These are phyloP conservation scores for Onchidella celtica DNA, from an alignment of 2,888 invertebrate genomes.

Conservation along the genomic window DNA sequence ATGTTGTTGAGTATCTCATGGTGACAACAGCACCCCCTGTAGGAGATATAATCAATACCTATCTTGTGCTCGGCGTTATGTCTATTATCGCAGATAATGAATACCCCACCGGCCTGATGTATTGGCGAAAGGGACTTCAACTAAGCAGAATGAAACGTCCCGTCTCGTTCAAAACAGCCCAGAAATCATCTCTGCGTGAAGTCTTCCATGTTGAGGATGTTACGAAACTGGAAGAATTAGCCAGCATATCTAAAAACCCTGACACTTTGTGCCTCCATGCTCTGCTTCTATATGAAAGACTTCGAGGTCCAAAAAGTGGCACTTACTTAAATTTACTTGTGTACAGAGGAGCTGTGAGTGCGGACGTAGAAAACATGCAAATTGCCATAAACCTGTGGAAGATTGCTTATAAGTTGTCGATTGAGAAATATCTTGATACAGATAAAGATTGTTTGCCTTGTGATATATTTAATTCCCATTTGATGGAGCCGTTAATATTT, in stretches of 20 bases:
- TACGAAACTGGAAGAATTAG: background rate
- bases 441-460: too few relatives aligned
- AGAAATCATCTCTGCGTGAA: conserved; percentile 9
- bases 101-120: background rate
- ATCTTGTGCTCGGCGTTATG: conserved; percentile 23
- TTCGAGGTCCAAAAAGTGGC: background rate
- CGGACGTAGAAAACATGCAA: conserved; percentile 22
- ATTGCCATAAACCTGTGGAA: conserved; percentile 33
- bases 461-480: background rate
- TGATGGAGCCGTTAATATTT: conserved; percentile 10
- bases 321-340: conserved; percentile 35
- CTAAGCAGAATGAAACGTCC: background rate
- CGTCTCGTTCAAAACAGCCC: background rate
- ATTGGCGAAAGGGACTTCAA: conserved; percentile 35
- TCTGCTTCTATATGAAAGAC: conserved; percentile 39
- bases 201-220: conserved; percentile 2
- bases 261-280: conserved; percentile 33
- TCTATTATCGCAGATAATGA: conserved; percentile 28
- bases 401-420: conserved; percentile 29
- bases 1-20: conserved; percentile 35
- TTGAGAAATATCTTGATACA: background rate
- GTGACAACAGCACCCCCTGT: background rate
- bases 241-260: background rate
- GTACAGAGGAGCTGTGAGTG: conserved; percentile 40
- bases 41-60: conserved; percentile 7